Evolutionary conservation across 2,113 vertebrate genomes (phyloP), one percentile per base, ranked within the genome.

Genomic region (Hyaena hyaena): DNA sequence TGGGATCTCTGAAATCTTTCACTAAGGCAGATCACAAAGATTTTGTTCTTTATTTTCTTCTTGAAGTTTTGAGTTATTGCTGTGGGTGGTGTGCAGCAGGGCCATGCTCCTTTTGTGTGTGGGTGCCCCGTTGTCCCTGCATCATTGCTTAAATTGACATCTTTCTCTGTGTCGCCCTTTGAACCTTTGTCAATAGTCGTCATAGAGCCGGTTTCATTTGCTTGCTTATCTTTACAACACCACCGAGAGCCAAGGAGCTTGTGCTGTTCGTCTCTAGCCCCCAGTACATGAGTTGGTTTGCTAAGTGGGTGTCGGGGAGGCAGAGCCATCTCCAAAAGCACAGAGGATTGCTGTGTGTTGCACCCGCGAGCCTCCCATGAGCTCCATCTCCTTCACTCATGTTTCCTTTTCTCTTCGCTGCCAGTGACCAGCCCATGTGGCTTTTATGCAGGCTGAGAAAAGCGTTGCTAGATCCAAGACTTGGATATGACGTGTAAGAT

Each of bases 111-210:
- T 4, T 10, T 16, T 43, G 53, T 35, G 0, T 17, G 26, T 28
- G 23, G 33, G 6, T 0, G 1, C 14, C 48, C 39, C n/a, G n/a
- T 31, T 61, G 17, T 77, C 17, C n/a, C 24, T 10, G 9, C 24
- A 21, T 11, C 10, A 0, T 1, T 5, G 4, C 10, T 35, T 17
- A 2, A 5, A 3, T 0, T 4, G 24, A 43, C 39, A 53, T 50
- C 11, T 50, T 50, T 12, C 9, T 4, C 33, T 5, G 1, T 33
- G 77, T 28, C 11, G 23, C 39, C 9, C n/a, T 45, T 16, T 16
- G 3, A 48, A 5, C 21, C 63, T 63, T 39, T 33, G 45, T 39
- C 3, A 24, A 10, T 21, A 14, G 1, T 66, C 12, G 6, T 0
- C 23, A 12, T 71, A 23, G 53, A 71, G 23, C 5, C 28, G 15